Base-by-base conservation (phyloP, 2,797 vertebrate genomes). In the Pachyuromys duprasi region DNA sequence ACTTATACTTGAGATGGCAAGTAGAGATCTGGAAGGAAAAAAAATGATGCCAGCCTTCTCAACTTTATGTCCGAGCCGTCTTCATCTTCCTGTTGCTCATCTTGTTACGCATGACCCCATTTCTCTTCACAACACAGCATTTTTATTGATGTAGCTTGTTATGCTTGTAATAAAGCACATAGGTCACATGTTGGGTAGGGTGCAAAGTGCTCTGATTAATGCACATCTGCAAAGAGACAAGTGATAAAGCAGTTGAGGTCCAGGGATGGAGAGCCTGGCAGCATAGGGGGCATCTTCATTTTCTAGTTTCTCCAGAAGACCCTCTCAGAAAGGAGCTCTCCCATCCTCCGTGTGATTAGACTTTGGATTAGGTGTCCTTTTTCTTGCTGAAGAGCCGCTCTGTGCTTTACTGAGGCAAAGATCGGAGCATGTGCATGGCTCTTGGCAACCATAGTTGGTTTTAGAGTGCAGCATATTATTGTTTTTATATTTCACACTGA, bases 81-180 rank as follows among this genome's bases (percentile, higher is more conserved):
- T 88, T 95, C 90, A 57, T 95, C 82, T 96, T 93, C 86, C 89
- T 86, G 87, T 26, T 91, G 17, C 94, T 96, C 60, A 3, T 49
- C 60, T 67, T 24, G 86, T 80, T 88, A 97, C 89, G 84, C 93
- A 93, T 57, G 78, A 57, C 76, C 84, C 60, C 72, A 82, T 89
- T 86, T 93, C 36, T 36, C 63, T 93, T 90, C 22, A 45, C 33
- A 75, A 70, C 84, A 96, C 93, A 95, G 90, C 39, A 12, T 78
- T 96, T 49, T 97, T 95, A 96, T 96, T 78, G 94, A 95, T 96
- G 67, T 69, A 49, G 57, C 78, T 95, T 95, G 88, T 91, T 96
- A 75, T 14, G 72, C 90, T 96, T 96, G 84, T 86, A 94, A 90
- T 13, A 96, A 94, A 82, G 39, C 87, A 87, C 70, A 60, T 60